Evolutionary conservation across 2,888 invertebrate species (phyloP), one percentile per base, ranked within the genome.

Genomic region (Neria commutata): DNA sequence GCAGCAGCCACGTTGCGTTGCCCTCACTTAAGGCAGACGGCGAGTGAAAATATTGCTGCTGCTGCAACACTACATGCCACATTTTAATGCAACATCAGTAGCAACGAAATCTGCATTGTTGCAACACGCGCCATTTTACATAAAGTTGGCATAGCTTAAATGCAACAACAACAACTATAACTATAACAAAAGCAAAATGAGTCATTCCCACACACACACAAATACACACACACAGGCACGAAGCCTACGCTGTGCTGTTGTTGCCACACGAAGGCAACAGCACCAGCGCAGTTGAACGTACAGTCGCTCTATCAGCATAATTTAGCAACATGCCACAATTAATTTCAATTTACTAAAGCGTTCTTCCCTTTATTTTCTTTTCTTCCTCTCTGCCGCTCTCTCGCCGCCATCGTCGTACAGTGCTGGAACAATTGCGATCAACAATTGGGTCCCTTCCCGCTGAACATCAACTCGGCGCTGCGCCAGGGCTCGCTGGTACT

Each of bases 381-480:
- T 50, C 25, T 16, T 16, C n/a, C 17, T 50, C 14, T 26, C n/a
- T 29, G 4, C 10, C 26, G 52, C 37, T 61, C 52, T 56, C 42
- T 33, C 70, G n/a, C n/a, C n/a, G n/a, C n/a, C n/a, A n/a, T n/a
- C n/a, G n/a, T n/a, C n/a, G n/a, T 72, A 11, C 67, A 76, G 76
- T 76, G 76, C 67, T 76, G 75, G 74, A 74, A 75, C 65, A 74
- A 73, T 62, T 76, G 76, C 67, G 73, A 74, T 67, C 72, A 74
- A 56, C 71, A 71, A 62, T 67, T 74, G 64, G 75, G 75, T 51
- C 74, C 76, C 50, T 76, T 74, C 60, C 70, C 72, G 33, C 63
- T 76, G 24, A 71, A 72, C 63, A 71, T 76, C 50, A 73, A 73
- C 62, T 74, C 74, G 52, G 73, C 74, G 56, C 62, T 73, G 65